Evolutionary conservation across 2,888 invertebrate genomes (phyloP).

Genomic region (Cancer borealis): DNA sequence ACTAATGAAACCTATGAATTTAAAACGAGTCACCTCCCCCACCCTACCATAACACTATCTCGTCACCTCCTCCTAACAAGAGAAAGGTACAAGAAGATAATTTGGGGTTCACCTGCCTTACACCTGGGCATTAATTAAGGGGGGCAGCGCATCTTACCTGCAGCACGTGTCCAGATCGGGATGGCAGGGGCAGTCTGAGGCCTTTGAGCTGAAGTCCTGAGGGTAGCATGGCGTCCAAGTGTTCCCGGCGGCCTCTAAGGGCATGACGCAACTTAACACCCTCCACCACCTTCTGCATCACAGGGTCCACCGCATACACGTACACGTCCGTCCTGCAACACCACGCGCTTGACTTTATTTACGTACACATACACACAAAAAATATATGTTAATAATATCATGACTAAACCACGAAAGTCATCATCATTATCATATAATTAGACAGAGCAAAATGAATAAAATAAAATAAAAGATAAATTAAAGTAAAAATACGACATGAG

Average conservation of each 20-base stretch:
- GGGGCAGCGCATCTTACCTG: conserved; percentile 58
- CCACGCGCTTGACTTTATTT: neutral
- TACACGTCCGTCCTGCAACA: conserved; percentile 88
- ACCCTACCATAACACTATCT: neutral
- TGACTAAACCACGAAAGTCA: too few species aligned
- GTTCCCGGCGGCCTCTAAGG: conserved; percentile 60
- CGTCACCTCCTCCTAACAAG: neutral
- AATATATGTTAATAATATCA: too few species aligned
- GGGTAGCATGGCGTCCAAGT: conserved; percentile 61
- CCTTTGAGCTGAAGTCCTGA: conserved; percentile 67
- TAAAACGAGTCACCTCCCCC: neutral
- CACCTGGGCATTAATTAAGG: too few species aligned
- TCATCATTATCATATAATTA: too few species aligned
- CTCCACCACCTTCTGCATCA: conserved; percentile 89
- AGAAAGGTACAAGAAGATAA: too few species aligned
- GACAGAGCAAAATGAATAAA: neutral
- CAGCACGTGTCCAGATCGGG: conserved; percentile 63
- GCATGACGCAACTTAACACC: conserved; percentile 82
- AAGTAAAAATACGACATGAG: neutral
- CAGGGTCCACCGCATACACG: conserved; percentile 90
- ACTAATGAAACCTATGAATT: neutral
- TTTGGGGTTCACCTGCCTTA: too few species aligned
- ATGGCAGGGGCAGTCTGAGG: conserved; percentile 64
- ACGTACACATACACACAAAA: neutral
- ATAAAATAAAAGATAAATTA: neutral